Evolutionary conservation across 1,140 invertebrate species (phyloP).

Genomic region (Lepeophtheirus salmonis): DNA sequence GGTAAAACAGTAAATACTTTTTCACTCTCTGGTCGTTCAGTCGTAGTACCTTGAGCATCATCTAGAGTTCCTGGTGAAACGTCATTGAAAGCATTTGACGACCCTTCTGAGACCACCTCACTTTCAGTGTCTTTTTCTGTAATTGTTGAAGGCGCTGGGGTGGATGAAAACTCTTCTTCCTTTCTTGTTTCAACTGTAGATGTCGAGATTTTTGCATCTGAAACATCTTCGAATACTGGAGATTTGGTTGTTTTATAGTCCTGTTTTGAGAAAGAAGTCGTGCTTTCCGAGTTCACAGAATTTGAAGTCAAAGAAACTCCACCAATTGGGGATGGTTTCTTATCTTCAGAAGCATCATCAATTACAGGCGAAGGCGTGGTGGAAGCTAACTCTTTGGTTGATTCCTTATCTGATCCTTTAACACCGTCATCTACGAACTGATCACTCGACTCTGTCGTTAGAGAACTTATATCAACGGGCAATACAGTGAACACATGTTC

Average conservation of each 20-base stretch:
- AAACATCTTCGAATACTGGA: no score
- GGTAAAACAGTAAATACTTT: neutral
- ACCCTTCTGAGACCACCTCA: no score
- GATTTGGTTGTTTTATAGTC: neutral
- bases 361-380: no score
- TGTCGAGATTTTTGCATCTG: no score
- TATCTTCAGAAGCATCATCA: no score
- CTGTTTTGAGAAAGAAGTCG: neutral
- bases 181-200: neutral
- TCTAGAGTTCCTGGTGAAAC: no score
- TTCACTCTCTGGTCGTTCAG: neutral
- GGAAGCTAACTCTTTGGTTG: no score
- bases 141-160: neutral
- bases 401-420: no score
- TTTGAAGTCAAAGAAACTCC: neutral
- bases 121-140: no score
- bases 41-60: no score
- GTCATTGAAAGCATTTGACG: neutral
- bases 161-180: neutral
- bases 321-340: neutral
- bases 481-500: neutral
- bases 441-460: no score
- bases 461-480: neutral
- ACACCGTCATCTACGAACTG: no score
- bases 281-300: neutral